Conservation (phyloP, 2,113 vertebrate species). For the Dascyllus trimaculatus region DNA sequence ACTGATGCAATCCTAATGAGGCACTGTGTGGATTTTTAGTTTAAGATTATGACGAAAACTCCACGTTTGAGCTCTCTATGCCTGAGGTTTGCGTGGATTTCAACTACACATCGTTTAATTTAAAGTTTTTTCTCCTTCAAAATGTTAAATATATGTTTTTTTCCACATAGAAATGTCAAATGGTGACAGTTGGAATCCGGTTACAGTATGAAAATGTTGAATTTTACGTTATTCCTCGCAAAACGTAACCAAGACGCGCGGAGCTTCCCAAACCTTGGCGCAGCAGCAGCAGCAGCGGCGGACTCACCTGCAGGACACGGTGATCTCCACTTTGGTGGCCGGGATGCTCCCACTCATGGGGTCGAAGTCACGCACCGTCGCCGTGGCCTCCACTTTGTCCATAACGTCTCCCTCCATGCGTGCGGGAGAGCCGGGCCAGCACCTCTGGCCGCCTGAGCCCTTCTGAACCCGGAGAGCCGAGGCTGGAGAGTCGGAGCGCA, state of each 20-base stretch:
- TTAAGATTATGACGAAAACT: background rate
- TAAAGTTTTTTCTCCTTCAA: background rate
- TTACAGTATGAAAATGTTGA: background rate
- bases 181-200: too few species aligned
- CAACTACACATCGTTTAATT: background rate
- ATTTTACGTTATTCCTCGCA: background rate
- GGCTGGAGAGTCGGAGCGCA: conserved; percentile 52
- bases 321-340: conserved; percentile 96
- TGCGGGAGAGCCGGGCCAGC: conserved; percentile 74
- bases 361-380: conserved; percentile 89
- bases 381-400: conserved; percentile 91
- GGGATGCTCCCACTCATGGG: conserved; percentile 90
- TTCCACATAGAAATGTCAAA: background rate
- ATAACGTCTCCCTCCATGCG: conserved; percentile 88
- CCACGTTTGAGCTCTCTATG: background rate
- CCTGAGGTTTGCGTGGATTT: background rate
- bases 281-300: conserved; percentile 4
- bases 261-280: conserved; percentile 32
- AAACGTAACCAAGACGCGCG: conserved; percentile 30
- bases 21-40: background rate
- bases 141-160: background rate
- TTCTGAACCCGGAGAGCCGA: conserved; percentile 51
- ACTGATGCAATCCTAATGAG: background rate
- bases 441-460: conserved; percentile 65
- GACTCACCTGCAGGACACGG: conserved; percentile 93